Conservation (phyloP, 2,888 invertebrate species). For the Mellilla xanthometata region DNA sequence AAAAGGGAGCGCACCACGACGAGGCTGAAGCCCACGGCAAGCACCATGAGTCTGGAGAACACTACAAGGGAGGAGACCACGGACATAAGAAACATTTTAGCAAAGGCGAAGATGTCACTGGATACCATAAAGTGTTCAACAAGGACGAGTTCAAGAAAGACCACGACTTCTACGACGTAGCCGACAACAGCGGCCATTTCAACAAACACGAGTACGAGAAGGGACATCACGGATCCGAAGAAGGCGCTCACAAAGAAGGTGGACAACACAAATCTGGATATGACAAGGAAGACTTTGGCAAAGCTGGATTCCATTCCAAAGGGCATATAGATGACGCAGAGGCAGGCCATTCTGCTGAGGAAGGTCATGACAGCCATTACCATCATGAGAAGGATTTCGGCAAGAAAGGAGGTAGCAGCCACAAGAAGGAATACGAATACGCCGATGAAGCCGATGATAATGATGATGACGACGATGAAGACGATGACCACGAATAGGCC, state of each 20-base stretch:
- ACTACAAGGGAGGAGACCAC: constrained; percentile 81
- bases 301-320: constrained; percentile 82
- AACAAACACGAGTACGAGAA: constrained; percentile 84
- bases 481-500: constrained; percentile 45
- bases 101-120: constrained; percentile 87
- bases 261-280: constrained; percentile 78
- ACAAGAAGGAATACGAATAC: constrained; percentile 74
- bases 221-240: constrained; percentile 76
- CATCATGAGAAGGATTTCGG: constrained; percentile 79
- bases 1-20: constrained; percentile 79
- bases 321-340: constrained; percentile 79
- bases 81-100: constrained; percentile 84
- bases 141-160: constrained; percentile 91
- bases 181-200: constrained; percentile 85
- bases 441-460: constrained; percentile 56
- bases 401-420: constrained; percentile 74
- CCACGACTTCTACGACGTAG: constrained; percentile 89
- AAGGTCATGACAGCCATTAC: constrained; percentile 81
- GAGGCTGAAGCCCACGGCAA: constrained; percentile 80
- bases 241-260: constrained; percentile 82
- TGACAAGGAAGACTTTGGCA: constrained; percentile 76
- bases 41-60: constrained; percentile 76
- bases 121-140: constrained; percentile 88
- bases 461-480: constrained; percentile 48
- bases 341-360: constrained; percentile 80